Percentiles rank a stretch among this genome's conserved stretches.
Evolutionary conservation across 2,888 invertebrate species (phyloP).

Genomic region (Altica lythri): DNA sequence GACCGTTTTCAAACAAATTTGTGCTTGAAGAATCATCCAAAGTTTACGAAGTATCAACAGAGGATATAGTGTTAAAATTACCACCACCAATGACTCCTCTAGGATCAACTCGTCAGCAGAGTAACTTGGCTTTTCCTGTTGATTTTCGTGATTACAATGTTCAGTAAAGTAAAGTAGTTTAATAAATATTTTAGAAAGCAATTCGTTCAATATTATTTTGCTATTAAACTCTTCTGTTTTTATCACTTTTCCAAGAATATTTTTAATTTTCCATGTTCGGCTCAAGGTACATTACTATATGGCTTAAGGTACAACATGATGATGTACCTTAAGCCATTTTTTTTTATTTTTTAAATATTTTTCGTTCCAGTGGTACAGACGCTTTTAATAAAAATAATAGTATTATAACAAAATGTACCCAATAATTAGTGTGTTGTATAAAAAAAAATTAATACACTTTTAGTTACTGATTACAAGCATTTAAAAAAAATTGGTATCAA

Average conservation of each 20-base stretch:
- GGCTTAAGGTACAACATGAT: neutral
- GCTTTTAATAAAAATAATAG: too few species aligned
- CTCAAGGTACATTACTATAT: neutral
- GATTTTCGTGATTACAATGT: neutral
- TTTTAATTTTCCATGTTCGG: neutral
- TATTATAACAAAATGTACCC: too few species aligned
- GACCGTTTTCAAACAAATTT: neutral
- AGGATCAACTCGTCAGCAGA: neutral
- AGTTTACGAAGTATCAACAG: too few species aligned
- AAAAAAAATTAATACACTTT: too few species aligned
- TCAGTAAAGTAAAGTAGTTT: neutral
- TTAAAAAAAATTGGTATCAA: too few species aligned
- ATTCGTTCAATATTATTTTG: neutral
- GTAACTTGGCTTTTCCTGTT: neutral
- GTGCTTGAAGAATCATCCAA: too few species aligned
- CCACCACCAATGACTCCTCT: slow-evolving; percentile 1
- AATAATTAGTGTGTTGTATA: too few species aligned
- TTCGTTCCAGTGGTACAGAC: too few species aligned
- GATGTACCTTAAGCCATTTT: neutral
- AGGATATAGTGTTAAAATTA: neutral
- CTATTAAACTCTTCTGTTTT: neutral
- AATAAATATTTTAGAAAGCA: slow-evolving; percentile 5
- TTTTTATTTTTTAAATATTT: too few species aligned
- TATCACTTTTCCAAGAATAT: neutral
- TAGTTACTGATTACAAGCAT: too few species aligned